Base-by-base conservation (phyloP, 2,797 vertebrate genomes). In the Myiotriccus ornatus region DNA sequence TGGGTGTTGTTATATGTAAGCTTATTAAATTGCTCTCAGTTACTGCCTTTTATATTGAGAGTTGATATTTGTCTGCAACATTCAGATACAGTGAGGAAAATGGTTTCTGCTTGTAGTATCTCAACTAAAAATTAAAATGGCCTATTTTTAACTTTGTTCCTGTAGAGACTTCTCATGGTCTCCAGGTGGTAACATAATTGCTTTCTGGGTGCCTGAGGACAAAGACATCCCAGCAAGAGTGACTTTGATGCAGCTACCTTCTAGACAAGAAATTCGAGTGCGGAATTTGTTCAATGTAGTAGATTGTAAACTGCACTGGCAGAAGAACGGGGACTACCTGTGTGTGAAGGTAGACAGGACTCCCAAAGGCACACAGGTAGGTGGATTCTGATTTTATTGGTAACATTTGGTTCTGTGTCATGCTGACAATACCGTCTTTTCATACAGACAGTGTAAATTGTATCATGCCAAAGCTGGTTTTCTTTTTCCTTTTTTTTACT, bases 171-270 rank as follows among this genome's bases (percentile, higher is more conserved):
- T 99, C 96, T 99, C 99, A 0, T 99, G 99, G 99, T 99, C 99
- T 82, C 99, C 99, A 2, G 99, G 99, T 59, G 99, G 99, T 96
- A 99, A 99, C 97, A 99, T 99, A 97, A 98, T 99, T 95, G 99
- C 99, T 2, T 99, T 99, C 96, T 99, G 99, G 99, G 99, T 99
- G 44, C 99, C 99, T 4, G 99, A 99, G 96, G 99, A 99, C 96
- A 99, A 99, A 96, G 99, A 99, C 82, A 99, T 99, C 96, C 99
- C 99, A 18, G 99, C 99, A 43, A 98, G 99, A 93, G 99, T 99
- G 90, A 99, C 99, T 27, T 97, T 99, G 96, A 99, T 99, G 99
- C 99, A 99, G 97, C 90, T 99, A 83, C 99, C 99, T 35, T 98
- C 98, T 76, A 98, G 99, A 62, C 99, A 99, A 87, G 99, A 99